Evolutionary conservation across 2,888 invertebrate species (phyloP), one percentile per base, ranked within the genome.

Genomic region (Meganola albula): DNA sequence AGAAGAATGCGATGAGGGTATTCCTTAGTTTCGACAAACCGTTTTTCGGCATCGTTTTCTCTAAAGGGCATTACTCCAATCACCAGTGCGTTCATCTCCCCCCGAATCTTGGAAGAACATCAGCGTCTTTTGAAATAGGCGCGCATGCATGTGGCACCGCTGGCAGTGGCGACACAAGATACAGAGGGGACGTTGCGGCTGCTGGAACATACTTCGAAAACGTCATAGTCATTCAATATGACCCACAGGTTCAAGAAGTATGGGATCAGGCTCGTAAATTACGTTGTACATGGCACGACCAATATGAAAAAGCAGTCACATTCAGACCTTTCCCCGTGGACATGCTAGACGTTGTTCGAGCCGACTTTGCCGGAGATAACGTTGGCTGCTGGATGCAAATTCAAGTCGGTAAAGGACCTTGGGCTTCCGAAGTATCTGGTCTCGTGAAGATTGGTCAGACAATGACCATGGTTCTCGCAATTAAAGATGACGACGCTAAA

Each of bases 301-400:
- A 96, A 56, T 97, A 97, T 60, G 97, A 97, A 77, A 97, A 97
- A 67, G 95, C 96, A 3, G 97, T 97, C 0, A 96, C 97, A 0
- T 97, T 97, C 84, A 85, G 96, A 31, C 96, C 97, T 0, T 97
- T 97, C 90, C 96, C 96, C 0, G 97, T 97, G 1, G 97, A 97
- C 67, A 97, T 96, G 96, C 66, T 97, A 31, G 96, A 97, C 70
- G 96, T 97, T 3, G 96, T 97, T n/a, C 85, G 96, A 31, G 96
- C 97, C 2, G 96, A 97, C 60, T 97, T 97, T 53, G 96, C 96
- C 36, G 97, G 97, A 1, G 97, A 97, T 60, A 97, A 97, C 63
- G 96, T 97, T 2, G 96, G 96, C 10, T 97, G 97, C 78, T 97
- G 97, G 97, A 97, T 97, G 97, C 96, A 97, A 69, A 97, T 97